phyloP scores from a whole-genome alignment of 2,797 vertebrate genomes.

The Epinephelus awoara region DNA sequence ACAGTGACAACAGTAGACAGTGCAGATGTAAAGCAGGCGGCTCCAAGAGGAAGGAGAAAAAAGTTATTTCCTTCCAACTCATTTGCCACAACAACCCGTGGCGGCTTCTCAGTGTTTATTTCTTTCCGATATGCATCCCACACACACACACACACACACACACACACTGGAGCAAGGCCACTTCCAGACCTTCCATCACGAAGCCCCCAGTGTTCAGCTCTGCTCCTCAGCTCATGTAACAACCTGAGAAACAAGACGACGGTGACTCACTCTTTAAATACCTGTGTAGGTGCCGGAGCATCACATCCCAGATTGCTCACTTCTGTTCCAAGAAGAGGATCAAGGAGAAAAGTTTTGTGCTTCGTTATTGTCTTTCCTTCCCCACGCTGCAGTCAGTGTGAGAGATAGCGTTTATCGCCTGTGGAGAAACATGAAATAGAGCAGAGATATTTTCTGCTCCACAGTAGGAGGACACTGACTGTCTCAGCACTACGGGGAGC shows the following conservation, averaged over 20 bases:
- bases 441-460: slow-evolving; percentile 8
- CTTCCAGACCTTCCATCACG: slow-evolving; percentile 4
- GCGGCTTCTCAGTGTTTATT: not conserved
- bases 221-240: slow-evolving; percentile 20
- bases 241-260: slow-evolving; percentile 6
- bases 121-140: slow-evolving; percentile 20
- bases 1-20: not conserved
- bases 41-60: not conserved
- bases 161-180: not conserved
- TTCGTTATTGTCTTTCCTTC: not conserved
- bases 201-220: slow-evolving; percentile 5
- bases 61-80: not conserved
- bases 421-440: slow-evolving; percentile 29
- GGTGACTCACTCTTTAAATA: slow-evolving; percentile 27
- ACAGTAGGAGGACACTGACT: slow-evolving; percentile 5
- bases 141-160: slow-evolving; percentile 30
- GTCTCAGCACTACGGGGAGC: slow-evolving; percentile 21
- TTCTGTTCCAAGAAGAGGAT: slow-evolving; percentile 27
- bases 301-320: slow-evolving; percentile 29
- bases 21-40: not conserved
- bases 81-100: not conserved
- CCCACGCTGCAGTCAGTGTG: slow-evolving; percentile 10
- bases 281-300: slow-evolving; percentile 39
- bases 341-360: slow-evolving; percentile 23
- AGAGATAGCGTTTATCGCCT: slow-evolving; percentile 14